These are phyloP conservation scores for Cryptotis parvus DNA, from an alignment of 2,113 vertebrate species.

Conservation along the genomic window DNA sequence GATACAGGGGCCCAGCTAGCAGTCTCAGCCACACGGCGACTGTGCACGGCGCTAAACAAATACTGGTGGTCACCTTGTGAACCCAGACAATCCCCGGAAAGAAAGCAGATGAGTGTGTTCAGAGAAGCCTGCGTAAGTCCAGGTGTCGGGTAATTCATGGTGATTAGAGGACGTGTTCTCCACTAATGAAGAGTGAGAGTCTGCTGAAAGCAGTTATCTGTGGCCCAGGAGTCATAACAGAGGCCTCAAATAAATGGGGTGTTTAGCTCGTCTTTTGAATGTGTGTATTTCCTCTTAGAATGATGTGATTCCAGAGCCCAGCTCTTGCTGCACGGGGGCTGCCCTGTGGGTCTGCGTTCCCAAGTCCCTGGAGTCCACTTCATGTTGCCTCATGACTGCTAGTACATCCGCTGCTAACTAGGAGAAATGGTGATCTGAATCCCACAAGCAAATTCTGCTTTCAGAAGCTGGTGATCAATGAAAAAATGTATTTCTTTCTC, in stretches of 20 bases:
- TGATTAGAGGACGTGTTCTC: slow-evolving; percentile 80
- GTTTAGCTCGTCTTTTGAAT: slow-evolving; percentile 74
- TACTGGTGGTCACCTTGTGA: slow-evolving; percentile 14
- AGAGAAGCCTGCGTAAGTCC: slow-evolving; percentile 74
- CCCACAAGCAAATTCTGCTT: slow-evolving; percentile 2
- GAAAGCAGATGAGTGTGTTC: slow-evolving; percentile 45
- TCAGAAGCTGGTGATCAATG: not conserved
- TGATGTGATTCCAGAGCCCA: slow-evolving; percentile 36
- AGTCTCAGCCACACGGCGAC: slow-evolving; percentile 33
- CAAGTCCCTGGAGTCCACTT: not conserved
- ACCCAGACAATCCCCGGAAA: not conserved
- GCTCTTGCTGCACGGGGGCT: slow-evolving; percentile 1
- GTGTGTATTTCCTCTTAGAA: slow-evolving; percentile 72
- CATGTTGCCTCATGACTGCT: not conserved
- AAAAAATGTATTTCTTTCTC: not conserved
- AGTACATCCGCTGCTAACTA: not conserved
- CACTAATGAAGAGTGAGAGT: slow-evolving; percentile 85
- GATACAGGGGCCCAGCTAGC: not conserved
- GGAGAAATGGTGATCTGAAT: not conserved
- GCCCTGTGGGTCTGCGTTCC: not conserved
- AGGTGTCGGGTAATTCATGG: slow-evolving; percentile 77
- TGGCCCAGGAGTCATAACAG: slow-evolving; percentile 84
- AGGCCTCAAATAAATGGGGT: slow-evolving; percentile 86
- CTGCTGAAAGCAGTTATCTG: slow-evolving; percentile 82
- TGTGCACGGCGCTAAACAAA: not conserved